Evolutionary conservation across 2,888 invertebrate species (phyloP), one percentile per base, ranked within the genome.

Genomic region (Automeris io): DNA sequence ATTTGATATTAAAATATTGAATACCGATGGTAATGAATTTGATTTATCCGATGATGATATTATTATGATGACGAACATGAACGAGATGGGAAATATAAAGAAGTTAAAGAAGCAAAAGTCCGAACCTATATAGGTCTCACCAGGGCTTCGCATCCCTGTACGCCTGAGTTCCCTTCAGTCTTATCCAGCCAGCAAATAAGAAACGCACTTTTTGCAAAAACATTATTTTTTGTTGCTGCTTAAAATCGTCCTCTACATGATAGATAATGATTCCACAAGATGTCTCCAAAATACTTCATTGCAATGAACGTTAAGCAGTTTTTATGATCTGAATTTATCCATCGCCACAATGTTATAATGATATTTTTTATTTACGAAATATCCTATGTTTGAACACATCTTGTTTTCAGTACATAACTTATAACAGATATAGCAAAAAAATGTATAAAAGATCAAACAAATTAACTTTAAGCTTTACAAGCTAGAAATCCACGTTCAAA

Each of bases 131-230:
- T 74, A 81, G 86, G 79, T 85, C 87, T 87, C 87, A 87, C 87
- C 87, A 87, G 85, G 87, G 87, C 82, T 83, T 87, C 63, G 87
- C 78, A 82, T 87, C 87, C 86, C 86, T 85, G 80, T 78, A 81
- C 76, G 83, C 87, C 76, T 80, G 82, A 62, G 86, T 85, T 75
- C 86, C 81, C 73, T 81, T 87, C 82, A 85, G 83, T 78, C 87
- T 87, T 61, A 70, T 71, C 73, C 78, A 82, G 85, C 78, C 80
- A 81, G 86, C 85, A 86, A 83, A 81, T 85, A 82, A 85, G 82
- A 85, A 86, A 86, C 62, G 82, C 72, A 82, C 70, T 62, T 71
- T 85, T 86, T 85, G 86, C 86, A 86, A 83, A 81, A 75, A 79
- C 63, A 80, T 80, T 80, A 78, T 69, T 61, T 75, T 73, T 71